A percentile compares a stretch with the other conserved stretches of the same genome.
Conservation (phyloP, 2,888 invertebrate genomes). For the Bhutanitis thaidina region DNA sequence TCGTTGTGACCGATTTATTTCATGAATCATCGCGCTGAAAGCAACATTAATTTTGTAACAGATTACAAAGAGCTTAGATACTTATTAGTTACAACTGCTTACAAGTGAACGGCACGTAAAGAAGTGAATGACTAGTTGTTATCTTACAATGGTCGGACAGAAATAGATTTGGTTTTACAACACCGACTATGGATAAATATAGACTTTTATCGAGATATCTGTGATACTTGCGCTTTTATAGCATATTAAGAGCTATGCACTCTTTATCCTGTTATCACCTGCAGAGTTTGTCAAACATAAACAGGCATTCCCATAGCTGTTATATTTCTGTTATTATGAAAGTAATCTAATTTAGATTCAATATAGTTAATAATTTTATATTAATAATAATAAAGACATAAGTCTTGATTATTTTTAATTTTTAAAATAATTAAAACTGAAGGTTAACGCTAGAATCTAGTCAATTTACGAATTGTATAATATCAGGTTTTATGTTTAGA, state of each 20-base stretch:
- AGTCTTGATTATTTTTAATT: too few relatives aligned
- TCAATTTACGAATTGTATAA: too few relatives aligned
- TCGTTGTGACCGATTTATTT: not conserved
- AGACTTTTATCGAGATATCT: slow-evolving; percentile 14
- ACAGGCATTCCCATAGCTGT: too few relatives aligned
- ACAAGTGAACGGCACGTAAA: slow-evolving; percentile 14
- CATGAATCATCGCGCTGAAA: slow-evolving; percentile 13
- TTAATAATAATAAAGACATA: too few relatives aligned
- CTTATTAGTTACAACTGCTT: not conserved
- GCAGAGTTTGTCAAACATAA: not conserved
- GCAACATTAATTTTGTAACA: slow-evolving; percentile 1
- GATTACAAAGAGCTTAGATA: not conserved
- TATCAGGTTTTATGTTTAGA: too few relatives aligned
- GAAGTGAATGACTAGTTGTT: slow-evolving; percentile 12
- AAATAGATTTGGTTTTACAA: slow-evolving; percentile 24
- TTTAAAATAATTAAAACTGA: too few relatives aligned
- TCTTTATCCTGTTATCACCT: slow-evolving; percentile 3
- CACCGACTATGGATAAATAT: slow-evolving; percentile 15
- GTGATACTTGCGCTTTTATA: slow-evolving; percentile 18
- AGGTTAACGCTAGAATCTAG: too few relatives aligned
- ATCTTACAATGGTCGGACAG: slow-evolving; percentile 12
- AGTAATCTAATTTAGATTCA: too few relatives aligned
- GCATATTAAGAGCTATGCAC: slow-evolving; percentile 1
- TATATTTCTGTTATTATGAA: too few relatives aligned
- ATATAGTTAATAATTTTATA: too few relatives aligned